Evolutionary conservation across 2,113 vertebrate species (phyloP).

Genomic region (Gallinago paraguaiae): DNA sequence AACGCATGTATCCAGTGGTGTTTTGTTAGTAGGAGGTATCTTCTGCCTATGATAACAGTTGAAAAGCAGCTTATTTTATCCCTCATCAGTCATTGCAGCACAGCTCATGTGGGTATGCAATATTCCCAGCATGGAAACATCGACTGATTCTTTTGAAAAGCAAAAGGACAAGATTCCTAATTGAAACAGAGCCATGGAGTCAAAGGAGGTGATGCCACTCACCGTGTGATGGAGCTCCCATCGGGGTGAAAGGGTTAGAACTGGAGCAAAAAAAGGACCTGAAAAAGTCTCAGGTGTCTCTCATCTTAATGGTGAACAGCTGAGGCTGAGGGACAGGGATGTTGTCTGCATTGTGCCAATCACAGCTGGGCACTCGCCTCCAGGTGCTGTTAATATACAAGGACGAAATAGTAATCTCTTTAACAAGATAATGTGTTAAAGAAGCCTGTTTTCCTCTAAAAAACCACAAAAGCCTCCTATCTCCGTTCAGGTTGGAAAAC

Average conservation of each 20-base stretch:
- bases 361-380: not conserved
- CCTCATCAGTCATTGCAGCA: not conserved
- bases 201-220: not conserved
- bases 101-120: not conserved
- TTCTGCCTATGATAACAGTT: not conserved
- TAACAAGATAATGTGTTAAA: not conserved
- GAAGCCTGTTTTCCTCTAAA: not conserved
- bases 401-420: not conserved
- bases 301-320: no score
- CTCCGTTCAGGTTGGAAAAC: not conserved
- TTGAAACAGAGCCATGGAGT: not conserved
- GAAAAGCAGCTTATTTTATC: not conserved
- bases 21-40: not conserved
- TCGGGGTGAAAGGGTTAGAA: not conserved
- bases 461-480: not conserved
- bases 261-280: not conserved
- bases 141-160: not conserved
- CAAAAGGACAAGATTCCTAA: not conserved
- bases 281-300: not conserved
- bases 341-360: not conserved
- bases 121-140: not conserved
- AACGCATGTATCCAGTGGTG: accelerated
- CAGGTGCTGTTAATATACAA: not conserved
- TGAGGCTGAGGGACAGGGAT: not conserved
- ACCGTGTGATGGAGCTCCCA: not conserved